phyloP scores from a whole-genome alignment of 2,797 vertebrate genomes.

The Sebastes trivittatus region DNA sequence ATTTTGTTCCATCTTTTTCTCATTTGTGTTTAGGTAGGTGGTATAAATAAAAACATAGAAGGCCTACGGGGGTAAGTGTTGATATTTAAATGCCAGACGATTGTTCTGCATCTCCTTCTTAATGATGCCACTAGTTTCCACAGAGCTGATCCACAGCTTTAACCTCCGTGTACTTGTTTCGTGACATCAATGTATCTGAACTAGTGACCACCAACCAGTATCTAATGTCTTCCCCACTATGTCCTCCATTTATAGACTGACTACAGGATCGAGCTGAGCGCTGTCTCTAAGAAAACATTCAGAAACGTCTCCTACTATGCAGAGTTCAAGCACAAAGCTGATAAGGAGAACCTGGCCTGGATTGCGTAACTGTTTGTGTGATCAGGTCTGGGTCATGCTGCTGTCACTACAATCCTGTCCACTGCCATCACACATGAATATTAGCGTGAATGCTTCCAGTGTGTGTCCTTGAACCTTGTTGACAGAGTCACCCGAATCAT shows the following conservation, averaged over 20 bases:
- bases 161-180: neutral
- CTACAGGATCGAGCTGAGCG: neutral
- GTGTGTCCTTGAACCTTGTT: slow-evolving; percentile 7
- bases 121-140: neutral
- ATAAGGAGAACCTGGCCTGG: neutral
- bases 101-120: neutral
- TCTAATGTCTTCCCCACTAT: neutral
- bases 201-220: neutral
- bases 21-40: neutral
- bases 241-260: neutral
- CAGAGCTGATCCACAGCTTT: neutral
- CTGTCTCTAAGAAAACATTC: neutral
- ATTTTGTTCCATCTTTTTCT: neutral
- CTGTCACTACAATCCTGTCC: neutral
- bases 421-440: neutral
- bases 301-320: neutral
- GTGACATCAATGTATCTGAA: neutral
- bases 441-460: neutral
- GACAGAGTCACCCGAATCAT: neutral
- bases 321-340: neutral
- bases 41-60: neutral
- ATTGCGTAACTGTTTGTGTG: neutral
- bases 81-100: neutral
- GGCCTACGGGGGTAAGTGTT: neutral
- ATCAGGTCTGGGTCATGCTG: neutral